Base-by-base conservation (phyloP, 2,888 invertebrate species). In the Strigamia transsilvanica region DNA sequence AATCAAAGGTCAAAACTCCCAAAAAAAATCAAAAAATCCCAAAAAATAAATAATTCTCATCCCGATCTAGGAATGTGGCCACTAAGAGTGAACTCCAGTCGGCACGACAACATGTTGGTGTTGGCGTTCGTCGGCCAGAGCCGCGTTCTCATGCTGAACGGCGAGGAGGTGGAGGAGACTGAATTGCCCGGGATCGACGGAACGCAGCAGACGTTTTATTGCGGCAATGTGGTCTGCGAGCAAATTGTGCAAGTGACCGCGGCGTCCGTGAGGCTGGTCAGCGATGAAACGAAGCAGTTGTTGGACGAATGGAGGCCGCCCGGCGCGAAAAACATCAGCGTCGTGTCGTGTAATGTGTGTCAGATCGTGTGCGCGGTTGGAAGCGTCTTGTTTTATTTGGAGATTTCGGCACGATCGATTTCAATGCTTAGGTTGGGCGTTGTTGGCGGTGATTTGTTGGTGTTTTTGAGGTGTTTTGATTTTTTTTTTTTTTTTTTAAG, bases 161-260 rank as follows among this genome's bases (percentile, higher is more conserved):
- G 97, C 0, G 99, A 99, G 87, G 99, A 99, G 88, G 97, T 99
- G 0, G 99, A 99, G 88, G 99, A 99, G 88, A 97, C 97, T 0
- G 97, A 98, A 86, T 93, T 98, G 84, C 91, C 93, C 82, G 98
- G 98, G 0, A 97, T 99, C 87, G 92, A 95, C 34, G 93, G 94
- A 2, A 95, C 96, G 86, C 93, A 95, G 85, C 98, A 98, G 88
- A 98, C 99, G 0, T 95, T 98, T 87, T 96, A 92, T 87, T 97
- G 98, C 83, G 95, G 96, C 0, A 98, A 98, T 88, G 97, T 98
- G 9, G 92, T 91, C 42, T 90, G 93, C 86, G 92, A 94, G 85
- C 94, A 97, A 87, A 91, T 98, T 81, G 89, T 95, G 46, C 93
- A 93, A 88, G 38, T 51, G 6, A 95, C 95, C 0, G 92, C 93